Evolutionary conservation across 2,797 vertebrate species (phyloP).

Genomic region (Serranus cabrilla): DNA sequence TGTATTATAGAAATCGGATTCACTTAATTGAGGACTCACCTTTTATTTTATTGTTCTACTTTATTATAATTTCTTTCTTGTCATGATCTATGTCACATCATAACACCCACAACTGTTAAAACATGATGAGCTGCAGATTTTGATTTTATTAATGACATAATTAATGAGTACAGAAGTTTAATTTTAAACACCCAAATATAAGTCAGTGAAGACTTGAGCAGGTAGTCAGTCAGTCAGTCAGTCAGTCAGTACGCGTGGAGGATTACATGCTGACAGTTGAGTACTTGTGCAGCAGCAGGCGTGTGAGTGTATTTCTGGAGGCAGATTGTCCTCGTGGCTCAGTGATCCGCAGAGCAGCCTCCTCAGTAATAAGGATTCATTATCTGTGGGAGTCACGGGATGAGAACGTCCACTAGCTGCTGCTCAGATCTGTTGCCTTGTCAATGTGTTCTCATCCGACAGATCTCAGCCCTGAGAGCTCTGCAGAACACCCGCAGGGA

Average conservation of each 20-base stretch:
- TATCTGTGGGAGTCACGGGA: slow-evolving; percentile 48
- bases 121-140: neutral
- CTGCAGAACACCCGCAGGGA: neutral
- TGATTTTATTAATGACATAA: neutral
- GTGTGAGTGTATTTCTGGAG: slow-evolving; percentile 61
- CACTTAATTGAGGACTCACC: neutral
- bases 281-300: slow-evolving; percentile 27
- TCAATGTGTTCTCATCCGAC: neutral
- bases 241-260: slow-evolving; percentile 4
- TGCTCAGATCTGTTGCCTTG: slow-evolving; percentile 1
- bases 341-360: slow-evolving; percentile 36
- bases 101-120: neutral
- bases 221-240: neutral
- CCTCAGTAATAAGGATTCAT: slow-evolving; percentile 66
- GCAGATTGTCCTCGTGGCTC: slow-evolving; percentile 58
- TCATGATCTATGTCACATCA: neutral
- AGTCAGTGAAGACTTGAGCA: neutral
- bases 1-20: neutral
- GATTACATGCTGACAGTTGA: slow-evolving; percentile 41
- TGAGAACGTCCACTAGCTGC: slow-evolving; percentile 5
- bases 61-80: neutral
- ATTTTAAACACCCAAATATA: neutral
- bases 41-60: neutral
- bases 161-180: neutral
- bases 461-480: neutral